A percentile compares a stretch with the other conserved stretches of the same genome.
Conservation (phyloP, 2,113 vertebrate species). For the Ptychochromis oligacanthus region DNA sequence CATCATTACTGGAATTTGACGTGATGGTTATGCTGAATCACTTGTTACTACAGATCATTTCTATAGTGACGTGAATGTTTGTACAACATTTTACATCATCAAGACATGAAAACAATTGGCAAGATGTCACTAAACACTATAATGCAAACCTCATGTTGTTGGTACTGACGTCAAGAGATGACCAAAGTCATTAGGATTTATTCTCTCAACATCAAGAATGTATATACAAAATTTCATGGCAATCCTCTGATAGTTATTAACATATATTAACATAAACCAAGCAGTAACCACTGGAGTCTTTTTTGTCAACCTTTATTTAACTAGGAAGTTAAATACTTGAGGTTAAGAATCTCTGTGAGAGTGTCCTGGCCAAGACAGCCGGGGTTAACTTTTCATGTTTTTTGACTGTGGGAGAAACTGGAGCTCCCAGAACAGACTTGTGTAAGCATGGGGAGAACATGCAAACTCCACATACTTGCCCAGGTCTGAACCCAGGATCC, state of each 20-base stretch:
- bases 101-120: neutral
- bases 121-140: no score
- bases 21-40: neutral
- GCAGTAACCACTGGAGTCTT: neutral
- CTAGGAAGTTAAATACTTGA: neutral
- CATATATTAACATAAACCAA: neutral
- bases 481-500: neutral
- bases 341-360: neutral
- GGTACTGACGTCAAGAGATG: no score
- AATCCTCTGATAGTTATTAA: neutral
- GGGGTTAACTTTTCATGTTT: neutral
- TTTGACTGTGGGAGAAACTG: neutral
- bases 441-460: neutral
- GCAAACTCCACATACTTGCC: neutral
- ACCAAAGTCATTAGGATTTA: no score
- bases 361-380: rapidly evolving
- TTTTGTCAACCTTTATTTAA: neutral
- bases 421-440: neutral
- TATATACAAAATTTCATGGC: neutral
- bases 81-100: neutral
- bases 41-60: neutral
- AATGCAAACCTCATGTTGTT: no score
- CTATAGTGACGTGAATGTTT: neutral
- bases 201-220: no score
- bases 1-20: neutral